Evolutionary conservation across 2,797 vertebrate species (phyloP).

Genomic region (Eremophila alpestris): DNA sequence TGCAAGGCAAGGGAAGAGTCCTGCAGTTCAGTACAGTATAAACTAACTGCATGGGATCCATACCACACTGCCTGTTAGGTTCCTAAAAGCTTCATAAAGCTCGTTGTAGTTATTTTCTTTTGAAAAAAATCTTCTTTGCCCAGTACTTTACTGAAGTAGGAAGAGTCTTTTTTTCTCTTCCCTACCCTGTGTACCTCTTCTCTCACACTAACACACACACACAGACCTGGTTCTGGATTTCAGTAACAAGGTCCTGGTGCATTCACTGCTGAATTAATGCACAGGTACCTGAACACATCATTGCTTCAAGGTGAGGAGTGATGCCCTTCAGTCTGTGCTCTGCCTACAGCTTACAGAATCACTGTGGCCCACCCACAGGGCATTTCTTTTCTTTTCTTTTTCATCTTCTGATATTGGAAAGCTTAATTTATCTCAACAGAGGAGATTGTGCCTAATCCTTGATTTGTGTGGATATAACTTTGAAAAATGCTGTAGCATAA

Average conservation of each 20-base stretch:
- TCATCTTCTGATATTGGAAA: background rate
- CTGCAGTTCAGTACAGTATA: background rate
- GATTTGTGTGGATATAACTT: background rate
- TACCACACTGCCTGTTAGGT: background rate
- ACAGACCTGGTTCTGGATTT: background rate
- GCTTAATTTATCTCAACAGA: background rate
- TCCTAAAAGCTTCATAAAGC: background rate
- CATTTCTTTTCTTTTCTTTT: background rate
- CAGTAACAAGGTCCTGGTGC: background rate
- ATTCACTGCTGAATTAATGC: background rate
- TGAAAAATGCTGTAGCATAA: background rate
- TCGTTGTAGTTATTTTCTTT: background rate
- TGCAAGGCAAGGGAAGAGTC: background rate
- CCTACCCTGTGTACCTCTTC: background rate
- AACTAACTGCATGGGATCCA: background rate
- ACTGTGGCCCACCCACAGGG: background rate
- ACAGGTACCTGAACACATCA: too few species aligned
- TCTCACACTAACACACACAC: accelerated
- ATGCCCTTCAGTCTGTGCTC: background rate
- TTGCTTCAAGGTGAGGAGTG: background rate
- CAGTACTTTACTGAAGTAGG: background rate
- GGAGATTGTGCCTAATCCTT: background rate
- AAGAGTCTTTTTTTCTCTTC: background rate
- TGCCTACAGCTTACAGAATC: background rate
- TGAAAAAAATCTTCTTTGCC: background rate